Conservation (phyloP, 2,113 vertebrate species). For the Junco hyemalis region DNA sequence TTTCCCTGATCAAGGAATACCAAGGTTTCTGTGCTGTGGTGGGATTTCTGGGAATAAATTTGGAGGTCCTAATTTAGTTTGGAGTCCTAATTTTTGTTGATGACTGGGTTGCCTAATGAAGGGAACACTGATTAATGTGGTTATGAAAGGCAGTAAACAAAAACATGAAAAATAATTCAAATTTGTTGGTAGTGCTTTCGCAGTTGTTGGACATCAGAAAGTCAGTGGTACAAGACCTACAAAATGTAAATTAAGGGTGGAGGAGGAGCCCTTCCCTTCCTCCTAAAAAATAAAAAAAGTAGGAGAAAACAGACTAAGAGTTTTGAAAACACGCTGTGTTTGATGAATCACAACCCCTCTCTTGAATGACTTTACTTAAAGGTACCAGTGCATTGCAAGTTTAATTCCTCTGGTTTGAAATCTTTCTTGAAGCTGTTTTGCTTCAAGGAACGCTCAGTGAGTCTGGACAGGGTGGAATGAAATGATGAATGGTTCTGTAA, state of each 20-base stretch:
- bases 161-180: background rate
- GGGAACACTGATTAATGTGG: background rate
- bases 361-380: background rate
- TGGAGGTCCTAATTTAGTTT: background rate
- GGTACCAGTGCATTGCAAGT: background rate
- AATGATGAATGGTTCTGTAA: constrained; percentile 47
- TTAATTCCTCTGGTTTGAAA: constrained; percentile 21
- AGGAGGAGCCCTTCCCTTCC: background rate
- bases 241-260: background rate
- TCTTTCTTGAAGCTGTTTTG: constrained; percentile 3
- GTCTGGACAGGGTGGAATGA: background rate
- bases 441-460: background rate
- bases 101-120: fast-evolving
- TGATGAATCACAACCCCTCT: background rate
- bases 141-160: background rate
- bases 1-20: background rate
- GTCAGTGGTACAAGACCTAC: fast-evolving
- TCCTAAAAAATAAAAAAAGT: background rate
- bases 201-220: background rate
- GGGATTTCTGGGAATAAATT: background rate
- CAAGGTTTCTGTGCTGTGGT: background rate
- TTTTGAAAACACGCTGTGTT: background rate
- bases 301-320: background rate
- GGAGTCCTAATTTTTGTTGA: background rate
- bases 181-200: background rate